A percentile compares a stretch with the other conserved stretches of the same genome.
Conservation (phyloP, 2,888 invertebrate species). For the Mimas tiliae region DNA sequence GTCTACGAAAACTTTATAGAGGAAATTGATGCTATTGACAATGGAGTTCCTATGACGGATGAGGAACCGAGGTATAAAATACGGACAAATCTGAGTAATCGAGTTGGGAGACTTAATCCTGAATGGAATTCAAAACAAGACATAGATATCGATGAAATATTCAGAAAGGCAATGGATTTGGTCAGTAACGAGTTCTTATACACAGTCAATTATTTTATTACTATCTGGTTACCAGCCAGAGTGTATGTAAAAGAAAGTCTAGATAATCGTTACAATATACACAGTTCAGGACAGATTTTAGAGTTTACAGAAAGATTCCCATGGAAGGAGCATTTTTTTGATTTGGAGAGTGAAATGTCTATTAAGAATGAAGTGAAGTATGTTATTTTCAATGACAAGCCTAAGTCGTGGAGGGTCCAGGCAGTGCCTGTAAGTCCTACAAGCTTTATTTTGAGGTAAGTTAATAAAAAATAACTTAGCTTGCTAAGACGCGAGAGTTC, state of each 20-base stretch:
- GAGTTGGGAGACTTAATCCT: slow-evolving; percentile 92
- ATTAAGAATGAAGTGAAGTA: slow-evolving; percentile 88
- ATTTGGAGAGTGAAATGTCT: slow-evolving; percentile 90
- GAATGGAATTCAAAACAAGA: slow-evolving; percentile 89
- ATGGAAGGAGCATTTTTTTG: slow-evolving; percentile 96
- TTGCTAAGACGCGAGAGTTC: too few relatives aligned
- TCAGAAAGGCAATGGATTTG: slow-evolving; percentile 90
- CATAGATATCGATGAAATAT: slow-evolving; percentile 84
- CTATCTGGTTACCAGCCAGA: slow-evolving; percentile 95
- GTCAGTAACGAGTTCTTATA: slow-evolving; percentile 92
- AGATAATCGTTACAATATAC: slow-evolving; percentile 86
- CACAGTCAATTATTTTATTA: slow-evolving; percentile 85
- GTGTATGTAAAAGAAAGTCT: slow-evolving; percentile 90
- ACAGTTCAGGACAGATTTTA: slow-evolving; percentile 93
- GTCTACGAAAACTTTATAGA: slow-evolving; percentile 95
- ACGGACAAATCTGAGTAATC: slow-evolving; percentile 90
- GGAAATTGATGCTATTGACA: slow-evolving; percentile 98
- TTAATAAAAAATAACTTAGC: slow-evolving; percentile 24
- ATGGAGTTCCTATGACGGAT: slow-evolving; percentile 94
- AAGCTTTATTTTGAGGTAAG: slow-evolving; percentile 89
- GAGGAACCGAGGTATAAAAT: slow-evolving; percentile 91
- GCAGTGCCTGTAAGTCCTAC: slow-evolving; percentile 89
- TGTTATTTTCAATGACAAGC: slow-evolving; percentile 88
- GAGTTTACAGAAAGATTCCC: slow-evolving; percentile 89
- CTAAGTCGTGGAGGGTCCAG: slow-evolving; percentile 91